Base-by-base conservation (phyloP, 2,888 invertebrate species). In the Pocota personata region DNA sequence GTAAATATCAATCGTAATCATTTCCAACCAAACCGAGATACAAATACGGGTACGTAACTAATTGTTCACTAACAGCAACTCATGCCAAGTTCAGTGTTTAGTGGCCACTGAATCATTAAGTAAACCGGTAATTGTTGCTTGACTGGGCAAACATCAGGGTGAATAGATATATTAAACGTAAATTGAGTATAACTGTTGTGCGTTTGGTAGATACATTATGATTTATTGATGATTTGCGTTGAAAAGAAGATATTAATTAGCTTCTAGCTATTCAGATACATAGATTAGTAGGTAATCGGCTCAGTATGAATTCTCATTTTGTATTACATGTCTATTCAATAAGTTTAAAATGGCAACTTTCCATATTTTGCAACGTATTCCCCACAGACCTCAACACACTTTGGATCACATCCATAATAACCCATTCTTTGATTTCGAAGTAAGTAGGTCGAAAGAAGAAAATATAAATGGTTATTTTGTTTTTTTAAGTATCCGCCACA, bases 1-100 rank as follows among this genome's bases (percentile, higher is more conserved):
- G 30, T 71, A 76, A 57, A 76, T 64, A 76, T 57, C 71, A 55
- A 48, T 71, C 19, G 66, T 24, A 78, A 52, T 60, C 64, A 72
- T 43, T 83, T 78, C 60, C 60, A 48, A 67, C 66, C 48, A 67
- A 62, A 43, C n/a, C 14, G 40, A 52, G 55, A 67, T 78, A n/a
- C n/a, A n/a, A n/a, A n/a, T n/a, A n/a, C n/a, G n/a, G n/a, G n/a
- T n/a, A 55, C 27, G 72, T 62, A 72, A 46, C 58, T 50, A 64
- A 43, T 48, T 62, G 69, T 64, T 57, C 0, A 46, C 19, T 50
- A 35, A 58, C 35, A 43, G 24, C 24, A 27, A 32, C 55, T 52
- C 12, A n/a, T n/a, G 7, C 16, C 50, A 46, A 60, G 67, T 73
- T 58, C 55, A 58, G 24, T 58, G 58, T 57, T 72, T 58, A 37